Evolutionary conservation across 35 echinoderm and acorn worm genomes (phyloP).

Genomic region (Heliocidaris tuberculata): DNA sequence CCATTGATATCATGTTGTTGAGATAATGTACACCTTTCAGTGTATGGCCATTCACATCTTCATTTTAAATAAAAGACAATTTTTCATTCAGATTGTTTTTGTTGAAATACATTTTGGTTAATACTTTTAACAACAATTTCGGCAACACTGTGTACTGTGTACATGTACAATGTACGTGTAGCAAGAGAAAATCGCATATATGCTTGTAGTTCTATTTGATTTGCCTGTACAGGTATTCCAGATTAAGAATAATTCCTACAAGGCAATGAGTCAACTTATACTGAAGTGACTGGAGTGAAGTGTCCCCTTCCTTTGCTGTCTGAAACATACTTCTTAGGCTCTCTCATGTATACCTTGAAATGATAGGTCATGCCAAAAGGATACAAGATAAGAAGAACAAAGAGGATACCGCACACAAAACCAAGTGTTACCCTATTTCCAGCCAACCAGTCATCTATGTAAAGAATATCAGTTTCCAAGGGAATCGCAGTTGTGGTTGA

Average conservation of each 20-base stretch:
- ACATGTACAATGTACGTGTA: not conserved
- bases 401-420: not conserved
- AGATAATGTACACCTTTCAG: no score
- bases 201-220: not conserved
- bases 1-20: no score
- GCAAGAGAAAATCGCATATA: not conserved
- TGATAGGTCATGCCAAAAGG: conserved; percentile 3
- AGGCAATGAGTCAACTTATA: not conserved
- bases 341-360: not conserved
- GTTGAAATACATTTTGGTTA: no score
- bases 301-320: not conserved
- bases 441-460: not conserved
- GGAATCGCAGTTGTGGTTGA: not conserved
- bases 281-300: not conserved
- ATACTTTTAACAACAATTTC: no score
- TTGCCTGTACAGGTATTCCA: not conserved
- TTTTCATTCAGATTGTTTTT: no score
- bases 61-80: no score
- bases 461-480: not conserved
- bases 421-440: not conserved
- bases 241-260: not conserved
- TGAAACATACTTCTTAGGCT: not conserved
- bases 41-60: no score
- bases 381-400: not conserved
- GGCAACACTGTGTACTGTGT: not conserved